These are phyloP conservation scores for Pungitius pungitius DNA, from an alignment of 2,113 vertebrate species.

Conservation along the genomic window DNA sequence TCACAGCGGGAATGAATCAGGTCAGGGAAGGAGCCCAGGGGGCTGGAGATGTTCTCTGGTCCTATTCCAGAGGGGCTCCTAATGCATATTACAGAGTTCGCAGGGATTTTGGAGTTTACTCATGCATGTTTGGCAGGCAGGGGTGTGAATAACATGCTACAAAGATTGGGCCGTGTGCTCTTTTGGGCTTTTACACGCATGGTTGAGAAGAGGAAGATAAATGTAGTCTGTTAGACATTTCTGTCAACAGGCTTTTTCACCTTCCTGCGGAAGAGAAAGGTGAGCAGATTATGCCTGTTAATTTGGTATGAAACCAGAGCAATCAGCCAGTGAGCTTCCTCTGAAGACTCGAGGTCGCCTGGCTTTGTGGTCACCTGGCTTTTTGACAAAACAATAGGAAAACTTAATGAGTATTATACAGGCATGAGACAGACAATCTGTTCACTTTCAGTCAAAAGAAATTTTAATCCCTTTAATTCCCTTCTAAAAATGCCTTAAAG, in stretches of 20 bases:
- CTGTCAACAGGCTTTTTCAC: not conserved
- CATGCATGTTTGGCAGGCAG: conserved; percentile 28
- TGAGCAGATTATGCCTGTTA: not conserved
- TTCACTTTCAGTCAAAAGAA: too few species aligned
- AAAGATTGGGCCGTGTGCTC: not conserved
- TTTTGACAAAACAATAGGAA: too few species aligned
- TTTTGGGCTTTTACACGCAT: not conserved
- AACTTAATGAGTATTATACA: too few species aligned
- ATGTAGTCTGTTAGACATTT: not conserved
- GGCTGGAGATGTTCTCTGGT: conserved; percentile 52
- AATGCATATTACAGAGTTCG: conserved; percentile 33
- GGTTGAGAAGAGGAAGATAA: conserved; percentile 3
- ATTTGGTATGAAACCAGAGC: not conserved
- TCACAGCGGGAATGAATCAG: conserved; percentile 65
- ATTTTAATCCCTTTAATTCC: not conserved
- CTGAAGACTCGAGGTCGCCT: not conserved
- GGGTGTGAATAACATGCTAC: conserved; percentile 8
- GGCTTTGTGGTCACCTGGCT: too few species aligned
- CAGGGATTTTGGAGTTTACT: conserved; percentile 32
- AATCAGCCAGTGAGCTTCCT: not conserved
- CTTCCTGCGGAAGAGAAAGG: not conserved
- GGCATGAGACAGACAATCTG: too few species aligned
- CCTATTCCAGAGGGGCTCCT: conserved; percentile 37
- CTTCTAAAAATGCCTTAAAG: not conserved
- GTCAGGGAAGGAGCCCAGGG: conserved; percentile 59